phyloP scores from a whole-genome alignment of 2,113 vertebrate species.

The Sceloporus tristichus region DNA sequence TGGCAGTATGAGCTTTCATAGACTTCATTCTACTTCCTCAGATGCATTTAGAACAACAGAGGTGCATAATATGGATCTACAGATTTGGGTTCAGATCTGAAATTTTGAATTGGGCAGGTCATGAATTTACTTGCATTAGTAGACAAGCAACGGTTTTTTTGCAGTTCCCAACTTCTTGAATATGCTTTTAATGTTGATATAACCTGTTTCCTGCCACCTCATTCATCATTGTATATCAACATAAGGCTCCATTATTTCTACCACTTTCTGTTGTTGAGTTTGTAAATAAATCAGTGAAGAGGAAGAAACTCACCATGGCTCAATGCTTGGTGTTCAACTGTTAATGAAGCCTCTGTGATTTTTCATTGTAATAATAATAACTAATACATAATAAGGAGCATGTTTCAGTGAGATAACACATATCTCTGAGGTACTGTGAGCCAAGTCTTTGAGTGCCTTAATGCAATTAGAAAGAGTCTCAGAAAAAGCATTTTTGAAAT shows the following conservation, averaged over 20 bases:
- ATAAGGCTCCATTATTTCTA: background rate
- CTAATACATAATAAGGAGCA: constrained; percentile 63
- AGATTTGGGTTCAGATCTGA: background rate
- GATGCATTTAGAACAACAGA: too few species aligned
- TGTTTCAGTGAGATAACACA: constrained; percentile 53
- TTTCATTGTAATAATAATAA: constrained; percentile 65
- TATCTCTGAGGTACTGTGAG: constrained; percentile 13
- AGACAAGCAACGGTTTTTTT: background rate
- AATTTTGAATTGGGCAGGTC: background rate
- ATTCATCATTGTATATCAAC: background rate
- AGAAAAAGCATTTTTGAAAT: constrained; percentile 10
- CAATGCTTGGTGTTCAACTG: constrained; percentile 47
- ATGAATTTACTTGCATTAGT: background rate
- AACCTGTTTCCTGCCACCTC: background rate
- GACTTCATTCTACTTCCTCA: too few species aligned
- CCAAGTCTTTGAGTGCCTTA: constrained; percentile 52
- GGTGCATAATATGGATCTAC: background rate
- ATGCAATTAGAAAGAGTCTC: constrained; percentile 53
- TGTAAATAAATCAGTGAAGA: constrained; percentile 28
- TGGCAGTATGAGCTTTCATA: too few species aligned
- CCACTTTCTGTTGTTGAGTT: constrained; percentile 24
- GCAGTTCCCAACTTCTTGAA: background rate
- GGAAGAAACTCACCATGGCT: constrained; percentile 40
- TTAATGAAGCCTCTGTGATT: constrained; percentile 64
- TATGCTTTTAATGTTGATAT: background rate